These are phyloP conservation scores for Chionoecetes opilio DNA, from an alignment of 1,140 invertebrate species.

Conservation along the genomic window DNA sequence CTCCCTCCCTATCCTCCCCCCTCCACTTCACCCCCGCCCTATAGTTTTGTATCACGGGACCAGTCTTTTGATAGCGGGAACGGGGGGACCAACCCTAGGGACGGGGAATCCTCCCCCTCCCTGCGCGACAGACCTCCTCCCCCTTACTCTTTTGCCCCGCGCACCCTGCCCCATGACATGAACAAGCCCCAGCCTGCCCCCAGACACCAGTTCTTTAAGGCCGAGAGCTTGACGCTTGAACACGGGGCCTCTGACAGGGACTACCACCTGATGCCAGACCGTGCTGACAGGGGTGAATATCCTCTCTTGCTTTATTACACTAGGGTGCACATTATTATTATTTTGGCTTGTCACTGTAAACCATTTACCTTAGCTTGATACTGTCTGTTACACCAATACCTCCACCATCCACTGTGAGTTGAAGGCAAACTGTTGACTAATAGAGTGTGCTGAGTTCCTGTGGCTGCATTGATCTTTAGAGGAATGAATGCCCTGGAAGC, in stretches of 20 bases:
- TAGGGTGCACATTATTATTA: slow-evolving; percentile 72
- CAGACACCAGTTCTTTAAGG: slow-evolving; percentile 82
- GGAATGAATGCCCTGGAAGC: too few species aligned
- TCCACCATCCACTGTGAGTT: slow-evolving; percentile 56
- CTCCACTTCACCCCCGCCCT: slow-evolving; percentile 81
- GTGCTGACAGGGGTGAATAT: slow-evolving; percentile 77
- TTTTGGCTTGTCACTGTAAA: slow-evolving; percentile 77
- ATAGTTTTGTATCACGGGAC: slow-evolving; percentile 78
- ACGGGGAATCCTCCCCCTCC: slow-evolving; percentile 71
- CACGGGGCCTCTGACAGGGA: slow-evolving; percentile 76
- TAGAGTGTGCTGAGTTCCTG: neutral
- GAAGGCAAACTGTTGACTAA: neutral
- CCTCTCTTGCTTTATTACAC: slow-evolving; percentile 69
- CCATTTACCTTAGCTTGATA: slow-evolving; percentile 70
- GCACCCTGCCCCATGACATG: slow-evolving; percentile 81
- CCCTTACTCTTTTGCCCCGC: slow-evolving; percentile 82
- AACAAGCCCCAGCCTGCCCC: slow-evolving; percentile 80
- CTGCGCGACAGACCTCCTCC: slow-evolving; percentile 74
- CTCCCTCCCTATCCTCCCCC: slow-evolving; percentile 81
- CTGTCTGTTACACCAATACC: slow-evolving; percentile 70
- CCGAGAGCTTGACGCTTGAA: slow-evolving; percentile 82
- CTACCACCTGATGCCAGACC: slow-evolving; percentile 73
- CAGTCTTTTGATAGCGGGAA: slow-evolving; percentile 77
- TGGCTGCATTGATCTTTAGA: neutral
- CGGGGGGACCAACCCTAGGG: slow-evolving; percentile 65